Percentiles rank a stretch among this genome's conserved stretches.
phyloP scores from a whole-genome alignment of 2,888 invertebrate genomes.

The Drosophila pseudotakahashii region DNA sequence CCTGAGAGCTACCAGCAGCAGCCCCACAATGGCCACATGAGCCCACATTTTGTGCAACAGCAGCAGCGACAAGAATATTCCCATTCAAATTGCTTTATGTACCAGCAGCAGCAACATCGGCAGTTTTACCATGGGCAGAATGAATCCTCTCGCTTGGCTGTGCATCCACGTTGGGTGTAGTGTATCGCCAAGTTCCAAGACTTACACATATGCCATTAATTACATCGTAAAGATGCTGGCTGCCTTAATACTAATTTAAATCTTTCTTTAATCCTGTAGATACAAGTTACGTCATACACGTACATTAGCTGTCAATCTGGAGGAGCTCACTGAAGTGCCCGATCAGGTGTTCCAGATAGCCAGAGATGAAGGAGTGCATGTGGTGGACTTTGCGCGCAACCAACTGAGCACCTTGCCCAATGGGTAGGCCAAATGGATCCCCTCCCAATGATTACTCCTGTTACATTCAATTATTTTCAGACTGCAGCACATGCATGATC shows the following conservation, averaged over 20 bases:
- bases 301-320: conserved; percentile 83
- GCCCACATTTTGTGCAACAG: neutral
- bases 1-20: conserved; percentile 9
- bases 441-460: neutral
- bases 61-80: neutral
- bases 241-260: neutral
- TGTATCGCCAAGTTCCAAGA: conserved; percentile 57
- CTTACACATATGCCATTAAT: neutral
- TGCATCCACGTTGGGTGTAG: conserved; percentile 68
- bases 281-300: conserved; percentile 86
- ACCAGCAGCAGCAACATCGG: conserved; percentile 20
- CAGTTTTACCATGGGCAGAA: conserved; percentile 4
- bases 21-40: neutral
- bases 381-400: conserved; percentile 93
- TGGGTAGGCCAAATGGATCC: conserved; percentile 85
- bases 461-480: conserved; percentile 77
- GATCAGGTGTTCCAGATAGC: conserved; percentile 90
- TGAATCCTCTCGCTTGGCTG: conserved; percentile 4
- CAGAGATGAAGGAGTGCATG: conserved; percentile 88
- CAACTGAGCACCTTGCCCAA: conserved; percentile 88
- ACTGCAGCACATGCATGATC: conserved; percentile 85
- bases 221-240: too few species aligned
- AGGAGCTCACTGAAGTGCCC: conserved; percentile 88
- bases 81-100: conserved; percentile 10
- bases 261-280: conserved; percentile 77